Base-by-base conservation (phyloP, 2,113 vertebrate genomes). In the Platysternon megacephalum region DNA sequence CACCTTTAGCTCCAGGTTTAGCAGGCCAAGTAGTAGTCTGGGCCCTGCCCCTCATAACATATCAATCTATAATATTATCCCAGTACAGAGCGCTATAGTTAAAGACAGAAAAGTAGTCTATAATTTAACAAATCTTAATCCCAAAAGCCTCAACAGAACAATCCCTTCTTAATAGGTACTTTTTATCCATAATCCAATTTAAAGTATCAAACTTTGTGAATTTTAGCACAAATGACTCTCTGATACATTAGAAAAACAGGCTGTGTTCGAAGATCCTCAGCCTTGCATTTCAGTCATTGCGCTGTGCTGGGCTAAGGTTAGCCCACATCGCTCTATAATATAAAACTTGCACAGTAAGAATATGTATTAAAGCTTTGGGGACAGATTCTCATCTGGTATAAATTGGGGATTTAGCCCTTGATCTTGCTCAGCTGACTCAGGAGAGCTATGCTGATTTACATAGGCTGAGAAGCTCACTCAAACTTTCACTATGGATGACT, bases 21-120 rank as follows among this genome's bases (percentile, higher is more conserved):
- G 80, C 88, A 46, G 42, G 42, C 78, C 72, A 49, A 56, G 90
- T 61, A 35, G 5, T 0, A 49, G 52, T 56, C 72, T 86, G 65
- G 68, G 51, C 6, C 5, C 44, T 51, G 52, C 32, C 78, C 84
- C 81, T 46, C 56, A 42, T 65, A 68, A 76, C 84, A 79, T 2
- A 8, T 0, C 44, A 58, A 87, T 94, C 55, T 56, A 32, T 79
- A 82, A 29, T 3, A 52, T 28, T 44, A 72, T 8, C 13, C 86
- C 39, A 3, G 21, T 83, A 29, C 68, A 84, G 90, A 82, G 79
- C 3, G 5, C 2, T 10, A 0, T 29, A 83, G 35, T 49, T 11
- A 55, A 83, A 93, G 72, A 78, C 42, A 80, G 88, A 94, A 74
- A 90, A 91, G 42, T 56, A 79, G 11, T 12, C 58, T 72, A 32